These are phyloP conservation scores for Eustalomyia histrio DNA, from an alignment of 2,888 invertebrate species.

Conservation along the genomic window DNA sequence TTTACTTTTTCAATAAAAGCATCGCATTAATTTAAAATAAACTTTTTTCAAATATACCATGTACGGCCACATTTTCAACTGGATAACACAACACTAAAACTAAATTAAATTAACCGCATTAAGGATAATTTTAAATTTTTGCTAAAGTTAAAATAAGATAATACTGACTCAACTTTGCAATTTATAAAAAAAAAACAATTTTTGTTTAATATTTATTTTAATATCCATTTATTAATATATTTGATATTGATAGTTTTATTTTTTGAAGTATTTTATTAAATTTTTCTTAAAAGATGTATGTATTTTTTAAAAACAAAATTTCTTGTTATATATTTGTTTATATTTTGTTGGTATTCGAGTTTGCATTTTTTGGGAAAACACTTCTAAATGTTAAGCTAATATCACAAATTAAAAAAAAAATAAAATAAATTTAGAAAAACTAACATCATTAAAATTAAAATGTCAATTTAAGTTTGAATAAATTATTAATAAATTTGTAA, in stretches of 20 bases:
- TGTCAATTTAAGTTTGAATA: not conserved
- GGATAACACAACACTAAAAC: no score
- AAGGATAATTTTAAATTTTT: no score
- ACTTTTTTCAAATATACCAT: no score
- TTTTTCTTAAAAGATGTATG: slow-evolving; percentile 48
- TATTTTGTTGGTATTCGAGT: slow-evolving; percentile 49
- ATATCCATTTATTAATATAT: slow-evolving; percentile 65
- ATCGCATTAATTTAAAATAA: no score
- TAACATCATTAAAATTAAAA: slow-evolving; percentile 2
- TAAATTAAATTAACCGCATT: no score
- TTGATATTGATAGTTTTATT: slow-evolving; percentile 60
- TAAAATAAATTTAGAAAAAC: slow-evolving; percentile 40
- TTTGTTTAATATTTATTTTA: slow-evolving; percentile 52
- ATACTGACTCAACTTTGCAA: no score
- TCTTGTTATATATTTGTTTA: slow-evolving; percentile 16
- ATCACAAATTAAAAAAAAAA: slow-evolving; percentile 58
- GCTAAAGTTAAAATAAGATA: no score
- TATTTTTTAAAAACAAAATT: slow-evolving; percentile 9
- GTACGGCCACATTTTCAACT: no score
- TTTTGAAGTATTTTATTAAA: slow-evolving; percentile 46
- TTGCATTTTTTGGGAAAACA: slow-evolving; percentile 21
- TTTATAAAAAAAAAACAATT: no score
- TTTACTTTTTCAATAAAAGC: no score
- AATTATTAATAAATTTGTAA: not conserved
- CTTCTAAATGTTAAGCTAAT: slow-evolving; percentile 50